A percentile compares a stretch with the other conserved stretches of the same genome.
Evolutionary conservation across 2,888 invertebrate species (phyloP).

Genomic region (Xanthia icteritia): DNA sequence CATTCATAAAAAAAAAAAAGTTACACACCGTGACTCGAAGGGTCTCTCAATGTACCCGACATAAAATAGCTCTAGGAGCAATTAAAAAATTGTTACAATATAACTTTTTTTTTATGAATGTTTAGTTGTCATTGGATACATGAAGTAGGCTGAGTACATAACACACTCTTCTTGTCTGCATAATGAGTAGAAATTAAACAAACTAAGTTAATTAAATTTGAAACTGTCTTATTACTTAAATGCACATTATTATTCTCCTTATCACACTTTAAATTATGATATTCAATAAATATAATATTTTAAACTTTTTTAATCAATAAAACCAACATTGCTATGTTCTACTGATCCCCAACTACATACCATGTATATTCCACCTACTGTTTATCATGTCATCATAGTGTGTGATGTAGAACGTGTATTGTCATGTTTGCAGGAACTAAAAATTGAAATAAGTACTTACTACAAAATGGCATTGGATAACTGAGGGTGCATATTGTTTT

Average conservation of each 20-base stretch:
- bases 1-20: too few relatives aligned
- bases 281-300: not conserved
- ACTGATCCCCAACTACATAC: not conserved
- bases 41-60: too few relatives aligned
- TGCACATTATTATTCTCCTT: not conserved
- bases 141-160: too few relatives aligned
- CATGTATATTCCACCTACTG: not conserved
- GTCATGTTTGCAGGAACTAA: constrained; percentile 51
- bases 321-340: not conserved
- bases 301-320: not conserved
- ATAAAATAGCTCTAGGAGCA: too few relatives aligned
- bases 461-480: constrained; percentile 21
- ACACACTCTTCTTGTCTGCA: not conserved
- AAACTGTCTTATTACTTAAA: not conserved
- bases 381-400: constrained; percentile 33
- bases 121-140: too few relatives aligned
- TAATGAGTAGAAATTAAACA: not conserved
- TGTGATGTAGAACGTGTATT: not conserved
- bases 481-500: constrained; percentile 16
- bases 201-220: not conserved
- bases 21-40: too few relatives aligned
- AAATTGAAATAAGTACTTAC: constrained; percentile 38
- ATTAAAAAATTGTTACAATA: too few relatives aligned
- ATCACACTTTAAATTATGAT: not conserved
- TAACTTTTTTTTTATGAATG: too few relatives aligned